Base-by-base conservation (phyloP, 2,113 vertebrate genomes). In the Pungitius pungitius region DNA sequence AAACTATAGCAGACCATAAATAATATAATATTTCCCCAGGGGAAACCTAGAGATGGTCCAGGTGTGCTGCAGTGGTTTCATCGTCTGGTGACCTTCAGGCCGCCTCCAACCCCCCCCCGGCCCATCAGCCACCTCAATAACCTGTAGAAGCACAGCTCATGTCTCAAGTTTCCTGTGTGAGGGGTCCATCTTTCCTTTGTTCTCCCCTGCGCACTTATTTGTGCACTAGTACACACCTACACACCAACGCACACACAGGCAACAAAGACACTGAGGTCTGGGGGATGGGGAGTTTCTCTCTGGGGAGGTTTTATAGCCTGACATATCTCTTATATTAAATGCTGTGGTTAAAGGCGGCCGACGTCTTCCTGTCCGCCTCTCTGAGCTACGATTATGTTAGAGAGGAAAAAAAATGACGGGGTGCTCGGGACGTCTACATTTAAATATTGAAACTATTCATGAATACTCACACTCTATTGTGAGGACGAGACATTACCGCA, bases 131-230 rank as follows among this genome's bases (percentile, higher is more conserved):
- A 39, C 51, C 45, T 63, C 17, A 6, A 68, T 66, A 42, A 66
- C 60, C 35, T 62, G 71, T 58, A 64, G 47, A 75, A 69, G 26
- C 42, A 9, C 62, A 66, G 58, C 52, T 72, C 52, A 13, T 27
- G 57, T 88, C 82, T 87, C 49, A 47, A 37, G 73, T 87, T 92
- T 85, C 81, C 78, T 37, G 49, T 64, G 67, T 13, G 75, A 54
- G 35, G 30, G 52, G 18, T 56, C 83, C 71, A 37, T 52, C 51
- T 81, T 63, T 62, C 72, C 78, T 82, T 92, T 90, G 87, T 88
- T 85, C 78, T 56, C 51, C 37, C 43, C 37, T 60, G 43, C 65
- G 60, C 78, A 61, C 75, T 69, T 81, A 72, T 60, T 83, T 69
- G 75, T 76, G 73, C 76, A 75, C 72, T 78, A 62, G 59, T 54